phyloP scores from a whole-genome alignment of 2,797 vertebrate genomes.

The Liasis olivaceus region DNA sequence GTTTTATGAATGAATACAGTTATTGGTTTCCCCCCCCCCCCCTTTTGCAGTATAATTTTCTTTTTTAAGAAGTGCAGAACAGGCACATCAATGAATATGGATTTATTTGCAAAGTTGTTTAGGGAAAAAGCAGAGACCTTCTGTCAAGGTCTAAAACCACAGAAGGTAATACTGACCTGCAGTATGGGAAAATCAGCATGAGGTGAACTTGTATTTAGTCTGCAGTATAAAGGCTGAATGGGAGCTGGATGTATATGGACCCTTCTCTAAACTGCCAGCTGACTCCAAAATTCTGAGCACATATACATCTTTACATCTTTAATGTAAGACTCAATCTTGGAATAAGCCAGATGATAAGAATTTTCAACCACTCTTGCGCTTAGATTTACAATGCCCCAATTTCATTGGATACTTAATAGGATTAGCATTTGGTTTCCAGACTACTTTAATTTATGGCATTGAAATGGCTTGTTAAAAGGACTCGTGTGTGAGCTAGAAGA shows the following conservation, averaged over 20 bases:
- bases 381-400: conserved; percentile 67
- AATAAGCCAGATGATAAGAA: conserved; percentile 49
- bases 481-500: conserved; percentile 62
- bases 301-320: conserved; percentile 56
- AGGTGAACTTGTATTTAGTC: background rate
- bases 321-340: conserved; percentile 45
- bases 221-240: background rate
- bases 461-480: conserved; percentile 59
- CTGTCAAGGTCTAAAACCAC: background rate
- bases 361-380: conserved; percentile 24
- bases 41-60: background rate
- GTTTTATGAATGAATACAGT: background rate
- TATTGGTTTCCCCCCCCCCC: background rate
- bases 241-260: background rate
- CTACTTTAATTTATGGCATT: conserved; percentile 66
- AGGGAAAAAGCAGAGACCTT: background rate
- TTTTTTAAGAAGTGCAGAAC: background rate
- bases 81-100: background rate
- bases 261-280: background rate
- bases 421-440: conserved; percentile 62
- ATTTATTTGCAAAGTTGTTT: background rate
- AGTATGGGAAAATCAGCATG: background rate
- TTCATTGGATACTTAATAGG: conserved; percentile 65
- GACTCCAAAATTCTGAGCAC: conserved; percentile 48
- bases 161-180: background rate